Evolutionary conservation across 2,888 invertebrate species (phyloP), one percentile per base, ranked within the genome.

Genomic region (Mythimna loreyi): DNA sequence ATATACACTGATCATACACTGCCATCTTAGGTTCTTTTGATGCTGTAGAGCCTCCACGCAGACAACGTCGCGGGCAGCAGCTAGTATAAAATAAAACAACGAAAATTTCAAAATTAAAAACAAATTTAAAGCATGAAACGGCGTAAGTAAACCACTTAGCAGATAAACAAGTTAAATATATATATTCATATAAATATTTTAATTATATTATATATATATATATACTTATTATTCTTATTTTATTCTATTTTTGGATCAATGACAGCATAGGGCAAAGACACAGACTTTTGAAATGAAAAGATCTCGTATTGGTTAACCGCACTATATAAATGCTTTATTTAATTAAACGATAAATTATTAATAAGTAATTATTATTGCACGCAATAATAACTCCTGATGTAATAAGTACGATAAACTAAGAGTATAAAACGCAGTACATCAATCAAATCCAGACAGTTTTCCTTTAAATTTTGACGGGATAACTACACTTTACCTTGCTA

Each of bases 261-360:
- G 25, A 68, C 55, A 33, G 55, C 55, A 19, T 2, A 21, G 23
- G 11, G 2, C 2, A 56, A 8, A 16, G 1, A n/a, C n/a, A n/a
- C 49, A 28, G 4, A 75, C 19, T 2, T 33, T 33, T 3, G 21
- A 70, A 55, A 16, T 0, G 19, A 21, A n/a, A 8, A 67, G 1
- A 50, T 56, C n/a, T n/a, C n/a, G n/a, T n/a, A 25, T 2, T 43
- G 47, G 49, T 68, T 76, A 50, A 76, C 71, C 71, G 13, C 71
- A 71, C 0, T 45, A 7, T n/a, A 45, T 45, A 6, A 40, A 16
- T 6, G 7, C n/a, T 7, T 45, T 45, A 56, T 49, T 49, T 13
- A 65, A 64, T 62, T 13, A 28, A 62, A 43, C 23, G 36, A 36
- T 36, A 40, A 23, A n/a, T 47, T 52, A 36, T 13, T n/a, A 9